Conservation (phyloP, 2,797 vertebrate genomes). For the Rhodeus uyekii region DNA sequence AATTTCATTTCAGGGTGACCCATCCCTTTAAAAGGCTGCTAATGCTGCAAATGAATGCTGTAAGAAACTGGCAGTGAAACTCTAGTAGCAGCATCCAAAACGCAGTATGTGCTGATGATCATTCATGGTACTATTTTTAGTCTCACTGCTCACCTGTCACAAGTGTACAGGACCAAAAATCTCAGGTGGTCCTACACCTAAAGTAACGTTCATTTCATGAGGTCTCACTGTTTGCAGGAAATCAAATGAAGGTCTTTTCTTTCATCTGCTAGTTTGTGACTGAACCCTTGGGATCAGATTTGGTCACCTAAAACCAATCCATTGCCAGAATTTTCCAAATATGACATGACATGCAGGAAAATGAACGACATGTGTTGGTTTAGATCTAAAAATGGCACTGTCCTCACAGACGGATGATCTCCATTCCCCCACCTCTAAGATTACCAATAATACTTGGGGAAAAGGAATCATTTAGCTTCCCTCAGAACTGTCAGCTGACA, state of each 20-base stretch:
- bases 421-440: constrained; percentile 29
- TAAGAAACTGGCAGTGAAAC: neutral
- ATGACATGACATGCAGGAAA: constrained; percentile 36
- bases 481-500: constrained; percentile 25
- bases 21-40: neutral
- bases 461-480: constrained; percentile 37
- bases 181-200: constrained; percentile 6
- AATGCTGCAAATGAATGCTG: neutral
- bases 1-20: neutral
- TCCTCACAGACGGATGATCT: constrained; percentile 44
- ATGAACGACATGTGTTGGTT: constrained; percentile 36
- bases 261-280: constrained; percentile 5
- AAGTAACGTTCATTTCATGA: constrained; percentile 23
- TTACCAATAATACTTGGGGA: constrained; percentile 31
- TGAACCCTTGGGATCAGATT: constrained; percentile 11
- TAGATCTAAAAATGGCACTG: constrained; percentile 38
- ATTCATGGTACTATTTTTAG: constrained; percentile 4
- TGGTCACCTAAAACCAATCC: constrained; percentile 35
- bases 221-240: neutral
- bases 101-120: constrained; percentile 1
- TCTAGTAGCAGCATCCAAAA: neutral
- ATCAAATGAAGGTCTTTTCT: constrained; percentile 26
- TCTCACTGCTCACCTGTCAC: constrained; percentile 20
- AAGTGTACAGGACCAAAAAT: constrained; percentile 24
- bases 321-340: constrained; percentile 22